Conservation (phyloP, 2,113 vertebrate genomes). For the Toxotes jaculatrix region DNA sequence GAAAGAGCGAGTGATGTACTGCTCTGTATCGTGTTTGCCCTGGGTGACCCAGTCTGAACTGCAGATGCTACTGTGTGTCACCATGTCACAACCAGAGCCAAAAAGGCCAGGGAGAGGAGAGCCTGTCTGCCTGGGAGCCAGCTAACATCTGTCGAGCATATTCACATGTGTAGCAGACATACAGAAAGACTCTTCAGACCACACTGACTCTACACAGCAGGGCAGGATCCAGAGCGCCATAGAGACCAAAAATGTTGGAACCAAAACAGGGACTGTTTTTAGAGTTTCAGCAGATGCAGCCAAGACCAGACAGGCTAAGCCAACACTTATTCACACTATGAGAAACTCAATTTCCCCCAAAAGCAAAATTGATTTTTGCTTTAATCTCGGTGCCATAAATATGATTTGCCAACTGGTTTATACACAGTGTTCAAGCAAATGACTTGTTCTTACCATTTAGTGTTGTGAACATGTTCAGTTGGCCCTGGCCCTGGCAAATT, state of each 20-base stretch:
- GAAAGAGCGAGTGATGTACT: slow-evolving; percentile 44
- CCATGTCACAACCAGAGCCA: slow-evolving; percentile 79
- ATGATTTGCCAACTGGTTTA: slow-evolving; percentile 62
- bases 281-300: slow-evolving; percentile 56
- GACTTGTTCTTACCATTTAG: slow-evolving; percentile 60
- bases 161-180: slow-evolving; percentile 78
- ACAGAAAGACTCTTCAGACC: slow-evolving; percentile 69
- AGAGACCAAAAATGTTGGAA: slow-evolving; percentile 71
- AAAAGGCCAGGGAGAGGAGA: slow-evolving; percentile 75
- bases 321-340: slow-evolving; percentile 69
- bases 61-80: slow-evolving; percentile 85
- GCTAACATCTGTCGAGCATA: slow-evolving; percentile 85
- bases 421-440: slow-evolving; percentile 64
- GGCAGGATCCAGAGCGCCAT: slow-evolving; percentile 57
- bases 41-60: slow-evolving; percentile 80
- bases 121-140: slow-evolving; percentile 76
- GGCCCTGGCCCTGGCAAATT: slow-evolving; percentile 47
- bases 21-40: slow-evolving; percentile 67
- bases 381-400: slow-evolving; percentile 58
- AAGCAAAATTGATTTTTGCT: slow-evolving; percentile 57
- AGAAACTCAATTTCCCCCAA: slow-evolving; percentile 58
- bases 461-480: slow-evolving; percentile 69
- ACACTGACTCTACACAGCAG: slow-evolving; percentile 69
- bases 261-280: slow-evolving; percentile 72
- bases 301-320: slow-evolving; percentile 55